Percentiles rank a stretch among this genome's conserved stretches.
Evolutionary conservation across 2,888 invertebrate species (phyloP).

Genomic region (Acanthosepion lycidas): DNA sequence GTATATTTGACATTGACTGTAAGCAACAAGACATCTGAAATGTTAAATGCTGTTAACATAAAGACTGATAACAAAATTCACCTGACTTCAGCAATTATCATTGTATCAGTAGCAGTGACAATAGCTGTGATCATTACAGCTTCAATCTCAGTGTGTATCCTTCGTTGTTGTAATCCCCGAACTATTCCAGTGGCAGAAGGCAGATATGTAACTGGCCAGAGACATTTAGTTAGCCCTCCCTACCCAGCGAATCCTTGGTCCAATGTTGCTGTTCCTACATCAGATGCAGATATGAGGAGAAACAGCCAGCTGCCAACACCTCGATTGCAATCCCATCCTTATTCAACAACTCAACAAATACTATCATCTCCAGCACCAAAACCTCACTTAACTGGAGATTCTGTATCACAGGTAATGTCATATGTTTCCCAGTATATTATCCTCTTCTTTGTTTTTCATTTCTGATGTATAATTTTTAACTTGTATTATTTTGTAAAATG

Average conservation of each 20-base stretch:
- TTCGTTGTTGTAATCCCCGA: neutral
- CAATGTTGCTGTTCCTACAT: neutral
- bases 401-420: neutral
- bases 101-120: conserved; percentile 1
- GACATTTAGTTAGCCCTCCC: neutral
- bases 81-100: conserved; percentile 33
- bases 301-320: neutral
- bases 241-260: neutral
- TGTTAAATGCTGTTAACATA: conserved; percentile 14
- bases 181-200: neutral
- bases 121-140: conserved; percentile 33
- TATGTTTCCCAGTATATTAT: neutral
- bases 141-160: neutral
- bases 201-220: neutral
- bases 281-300: neutral
- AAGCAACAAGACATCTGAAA: neutral
- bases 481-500: too few species aligned
- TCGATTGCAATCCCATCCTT: neutral
- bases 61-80: conserved; percentile 6
- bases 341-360: neutral
- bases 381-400: neutral
- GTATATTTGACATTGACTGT: neutral
- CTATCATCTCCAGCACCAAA: neutral
- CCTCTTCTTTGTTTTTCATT: neutral
- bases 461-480: neutral